These are phyloP conservation scores for Zonotrichia leucophrys DNA, from an alignment of 2,113 vertebrate genomes.

Conservation along the genomic window DNA sequence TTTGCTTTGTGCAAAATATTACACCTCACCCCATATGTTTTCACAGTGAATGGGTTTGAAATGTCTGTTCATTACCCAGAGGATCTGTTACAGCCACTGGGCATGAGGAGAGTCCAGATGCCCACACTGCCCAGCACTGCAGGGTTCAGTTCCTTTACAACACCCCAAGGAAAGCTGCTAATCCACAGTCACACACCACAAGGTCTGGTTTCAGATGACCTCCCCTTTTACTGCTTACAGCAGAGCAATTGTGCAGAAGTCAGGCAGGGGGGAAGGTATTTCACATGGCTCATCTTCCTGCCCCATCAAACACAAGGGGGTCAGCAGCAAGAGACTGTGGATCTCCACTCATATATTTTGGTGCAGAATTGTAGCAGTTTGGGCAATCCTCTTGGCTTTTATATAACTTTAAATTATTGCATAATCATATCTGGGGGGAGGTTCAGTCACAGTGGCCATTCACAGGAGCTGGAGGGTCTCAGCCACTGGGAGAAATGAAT, in stretches of 20 bases:
- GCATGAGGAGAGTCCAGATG: background rate
- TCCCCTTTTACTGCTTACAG: background rate
- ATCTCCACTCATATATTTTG: background rate
- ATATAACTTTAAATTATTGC: background rate
- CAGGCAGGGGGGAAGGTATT: background rate
- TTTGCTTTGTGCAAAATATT: background rate
- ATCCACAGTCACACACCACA: background rate
- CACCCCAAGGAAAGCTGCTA: background rate
- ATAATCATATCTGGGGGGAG: background rate
- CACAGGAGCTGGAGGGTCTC: background rate
- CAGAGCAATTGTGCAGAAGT: background rate
- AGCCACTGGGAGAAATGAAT: background rate
- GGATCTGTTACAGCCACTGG: background rate
- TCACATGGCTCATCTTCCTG: background rate
- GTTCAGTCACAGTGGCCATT: background rate
- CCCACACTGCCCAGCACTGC: rapidly evolving
- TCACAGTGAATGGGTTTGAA: background rate
- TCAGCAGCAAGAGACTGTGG: background rate
- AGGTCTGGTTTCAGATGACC: background rate
- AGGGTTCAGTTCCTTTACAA: background rate
- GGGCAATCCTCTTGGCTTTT: background rate
- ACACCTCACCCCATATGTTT: background rate
- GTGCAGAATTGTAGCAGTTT: background rate
- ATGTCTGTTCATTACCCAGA: background rate
- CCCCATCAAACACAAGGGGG: background rate